A percentile compares a stretch with the other conserved stretches of the same genome.
Conservation (phyloP, 2,113 vertebrate species). For the Gadus chalcogrammus region DNA sequence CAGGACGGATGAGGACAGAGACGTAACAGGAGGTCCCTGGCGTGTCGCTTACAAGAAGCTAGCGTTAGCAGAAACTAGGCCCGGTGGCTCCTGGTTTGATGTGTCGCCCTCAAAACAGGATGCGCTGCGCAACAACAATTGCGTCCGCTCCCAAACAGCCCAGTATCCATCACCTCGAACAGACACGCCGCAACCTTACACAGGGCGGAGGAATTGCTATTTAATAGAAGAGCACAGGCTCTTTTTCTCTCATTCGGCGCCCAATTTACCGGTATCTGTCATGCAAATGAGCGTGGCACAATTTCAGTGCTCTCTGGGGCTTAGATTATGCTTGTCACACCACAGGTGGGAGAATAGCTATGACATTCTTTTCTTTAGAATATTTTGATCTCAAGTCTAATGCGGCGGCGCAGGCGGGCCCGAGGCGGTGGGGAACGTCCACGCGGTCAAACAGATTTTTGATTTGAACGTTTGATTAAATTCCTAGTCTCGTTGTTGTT, state of each 20-base stretch:
- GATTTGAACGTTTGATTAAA: too few relatives aligned
- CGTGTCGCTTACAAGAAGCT: conserved; percentile 27
- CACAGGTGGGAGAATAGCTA: conserved; percentile 39
- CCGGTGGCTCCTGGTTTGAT: conserved; percentile 30
- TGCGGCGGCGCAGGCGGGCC: conserved; percentile 20
- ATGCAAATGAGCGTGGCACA: conserved; percentile 64
- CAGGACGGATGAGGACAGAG: conserved; percentile 49
- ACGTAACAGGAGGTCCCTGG: conserved; percentile 44
- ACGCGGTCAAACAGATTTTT: too few relatives aligned
- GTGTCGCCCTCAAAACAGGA: not conserved
- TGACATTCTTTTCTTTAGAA: conserved; percentile 49
- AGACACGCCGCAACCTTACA: conserved; percentile 35
- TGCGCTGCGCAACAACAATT: conserved; percentile 23
- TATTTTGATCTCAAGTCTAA: conserved; percentile 38
- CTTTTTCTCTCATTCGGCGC: conserved; percentile 28
- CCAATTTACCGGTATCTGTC: conserved; percentile 57
- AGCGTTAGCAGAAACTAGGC: conserved; percentile 14
- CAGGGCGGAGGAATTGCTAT: conserved; percentile 39
- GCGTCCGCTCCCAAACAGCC: conserved; percentile 35
- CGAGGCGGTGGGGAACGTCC: too few relatives aligned
- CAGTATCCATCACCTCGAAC: conserved; percentile 32
- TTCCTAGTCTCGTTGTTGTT: too few relatives aligned
- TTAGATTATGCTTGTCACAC: conserved; percentile 46
- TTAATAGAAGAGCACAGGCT: conserved; percentile 35
- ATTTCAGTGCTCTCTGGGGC: conserved; percentile 62